Evolutionary conservation across 1,140 invertebrate genomes (phyloP), one percentile per base, ranked within the genome.

Genomic region (Nasonia vitripennis): DNA sequence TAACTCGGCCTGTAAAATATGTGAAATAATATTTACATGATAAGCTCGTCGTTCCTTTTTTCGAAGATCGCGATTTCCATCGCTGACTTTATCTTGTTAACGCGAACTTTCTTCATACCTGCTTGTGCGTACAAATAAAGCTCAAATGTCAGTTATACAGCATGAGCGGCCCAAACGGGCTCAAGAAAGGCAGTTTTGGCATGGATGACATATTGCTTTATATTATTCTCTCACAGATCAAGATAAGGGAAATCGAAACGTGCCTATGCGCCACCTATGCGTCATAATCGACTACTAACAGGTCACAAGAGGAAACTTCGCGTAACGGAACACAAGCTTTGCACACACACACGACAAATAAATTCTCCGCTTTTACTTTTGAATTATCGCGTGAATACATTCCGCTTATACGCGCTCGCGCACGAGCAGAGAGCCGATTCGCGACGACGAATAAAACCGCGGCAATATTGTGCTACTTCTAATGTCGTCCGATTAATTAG

Each of bases 401-500:
- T 81, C 12, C 70, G 34, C 34, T 37, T 37, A 37, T 37, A 37
- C 5, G 5, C 34, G 27, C 5, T 4, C 34, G 34, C 34, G 2
- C 34, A 37, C 34, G 4, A 37, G 10, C 70, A 31, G 7, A 31
- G 7, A 20, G 23, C 70, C 20, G 14, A 34, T 71, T 34, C 23
- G 51, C 23, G 51, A 45, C 7, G 74, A 12, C 31, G 9, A 67
- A 83, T 77, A 67, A 67, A 75, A 75, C 68, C 34, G 10, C 17
- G 20, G 75, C 55, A 78, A 77, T 68, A 83, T 67, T 77, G 51
- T 67, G 67, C 41, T 12, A 12, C 34, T 74, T 82, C 45, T 31
- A 82, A 74, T 74, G 20, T 37, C 55, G 17, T 62, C 34, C 81
- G 27, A 45, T 77, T 78, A 83, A 77, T 83, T 83, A 20, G 34